Evolutionary conservation across 2,888 invertebrate species (phyloP).

Genomic region (Plagiodera versicolora): DNA sequence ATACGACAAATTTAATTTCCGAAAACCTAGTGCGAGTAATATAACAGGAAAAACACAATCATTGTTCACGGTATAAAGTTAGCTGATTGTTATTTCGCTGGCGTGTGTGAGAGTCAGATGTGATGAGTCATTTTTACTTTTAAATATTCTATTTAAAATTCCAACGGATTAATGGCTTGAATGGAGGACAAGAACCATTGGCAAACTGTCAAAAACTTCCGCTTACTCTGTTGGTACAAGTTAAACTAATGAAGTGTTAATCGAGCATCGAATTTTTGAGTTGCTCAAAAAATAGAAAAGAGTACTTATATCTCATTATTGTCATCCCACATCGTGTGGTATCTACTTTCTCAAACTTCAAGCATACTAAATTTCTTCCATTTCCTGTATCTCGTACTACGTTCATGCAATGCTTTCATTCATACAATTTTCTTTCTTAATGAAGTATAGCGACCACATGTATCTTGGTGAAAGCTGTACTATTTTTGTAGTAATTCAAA

Average conservation of each 20-base stretch:
- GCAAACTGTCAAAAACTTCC: not conserved
- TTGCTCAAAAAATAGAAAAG: no score
- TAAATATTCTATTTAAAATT: constrained; percentile 7
- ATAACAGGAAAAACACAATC: not conserved
- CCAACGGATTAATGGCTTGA: not conserved
- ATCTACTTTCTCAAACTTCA: not conserved
- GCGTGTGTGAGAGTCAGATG: not conserved
- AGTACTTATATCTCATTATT: no score
- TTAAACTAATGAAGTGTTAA: not conserved
- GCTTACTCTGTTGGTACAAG: not conserved
- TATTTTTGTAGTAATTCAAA: not conserved
- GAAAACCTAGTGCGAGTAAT: not conserved
- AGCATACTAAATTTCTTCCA: not conserved
- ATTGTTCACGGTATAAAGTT: not conserved
- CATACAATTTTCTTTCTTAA: not conserved
- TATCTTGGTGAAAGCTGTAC: not conserved
- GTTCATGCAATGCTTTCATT: not conserved
- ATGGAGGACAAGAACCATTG: constrained; percentile 2
- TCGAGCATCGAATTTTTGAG: no score
- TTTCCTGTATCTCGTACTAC: not conserved
- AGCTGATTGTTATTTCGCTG: not conserved
- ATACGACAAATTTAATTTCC: not conserved
- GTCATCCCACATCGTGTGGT: no score
- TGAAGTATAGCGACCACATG: not conserved
- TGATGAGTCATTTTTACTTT: constrained; percentile 5